Evolutionary conservation across 2,113 vertebrate genomes (phyloP).

Genomic region (Phrynosoma blainvillii): DNA sequence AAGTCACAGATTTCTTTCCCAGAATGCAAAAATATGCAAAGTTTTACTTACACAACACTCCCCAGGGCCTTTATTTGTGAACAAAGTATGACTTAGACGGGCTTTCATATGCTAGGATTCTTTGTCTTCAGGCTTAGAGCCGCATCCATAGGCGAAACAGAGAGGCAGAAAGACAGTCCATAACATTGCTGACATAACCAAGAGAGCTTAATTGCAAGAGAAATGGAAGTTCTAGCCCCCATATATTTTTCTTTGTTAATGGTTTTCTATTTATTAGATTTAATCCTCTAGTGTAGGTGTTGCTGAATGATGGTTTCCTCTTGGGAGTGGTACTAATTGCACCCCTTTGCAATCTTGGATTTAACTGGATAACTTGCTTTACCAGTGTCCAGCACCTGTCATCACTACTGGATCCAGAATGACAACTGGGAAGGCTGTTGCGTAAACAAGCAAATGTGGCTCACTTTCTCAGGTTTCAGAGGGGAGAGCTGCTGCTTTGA

Average conservation of each 20-base stretch:
- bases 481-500: background rate
- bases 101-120: no score
- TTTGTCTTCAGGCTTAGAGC: no score
- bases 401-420: background rate
- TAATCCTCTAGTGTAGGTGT: background rate
- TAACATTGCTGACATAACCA: background rate
- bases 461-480: background rate
- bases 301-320: background rate
- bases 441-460: rapidly evolving
- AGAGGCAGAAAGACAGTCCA: background rate
- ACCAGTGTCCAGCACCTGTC: conserved; percentile 31
- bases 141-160: background rate
- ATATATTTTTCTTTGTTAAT: background rate
- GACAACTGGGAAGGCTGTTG: rapidly evolving
- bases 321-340: background rate
- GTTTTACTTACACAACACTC: no score
- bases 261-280: background rate
- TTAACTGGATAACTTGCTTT: no score
- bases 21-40: background rate
- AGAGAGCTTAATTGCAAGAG: background rate
- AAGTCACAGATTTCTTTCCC: background rate
- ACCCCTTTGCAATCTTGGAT: no score
- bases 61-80: no score
- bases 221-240: background rate
- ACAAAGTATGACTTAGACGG: background rate